Evolutionary conservation across 2,113 vertebrate species (phyloP).

Genomic region (Trinectes maculatus): DNA sequence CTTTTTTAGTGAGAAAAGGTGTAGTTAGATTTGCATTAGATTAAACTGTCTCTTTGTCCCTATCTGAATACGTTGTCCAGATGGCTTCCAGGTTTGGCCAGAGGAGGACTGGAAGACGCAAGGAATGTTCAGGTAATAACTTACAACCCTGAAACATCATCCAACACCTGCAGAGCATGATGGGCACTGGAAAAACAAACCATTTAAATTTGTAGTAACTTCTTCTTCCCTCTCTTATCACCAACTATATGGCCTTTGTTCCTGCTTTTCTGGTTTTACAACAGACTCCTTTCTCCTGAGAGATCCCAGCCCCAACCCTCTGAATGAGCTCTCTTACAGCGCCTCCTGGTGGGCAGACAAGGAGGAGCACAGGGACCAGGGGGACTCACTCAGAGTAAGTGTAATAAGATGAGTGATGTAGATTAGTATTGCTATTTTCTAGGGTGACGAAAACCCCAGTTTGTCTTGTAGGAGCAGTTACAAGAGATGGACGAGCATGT

Average conservation of each 20-base stretch:
- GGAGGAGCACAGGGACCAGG: constrained; percentile 33
- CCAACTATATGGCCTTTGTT: neutral
- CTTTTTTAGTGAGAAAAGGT: neutral
- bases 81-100: constrained; percentile 57
- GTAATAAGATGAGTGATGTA: neutral
- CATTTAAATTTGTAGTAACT: neutral
- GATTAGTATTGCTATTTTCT: neutral
- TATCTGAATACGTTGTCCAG: neutral
- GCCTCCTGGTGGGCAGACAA: constrained; percentile 44
- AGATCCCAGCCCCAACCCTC: constrained; percentile 22
- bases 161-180: neutral
- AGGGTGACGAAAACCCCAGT: neutral
- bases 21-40: neutral
- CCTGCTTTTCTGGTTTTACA: neutral
- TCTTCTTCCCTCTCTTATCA: neutral
- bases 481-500: constrained; percentile 70
- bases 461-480: constrained; percentile 69
- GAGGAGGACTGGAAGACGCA: constrained; percentile 1
- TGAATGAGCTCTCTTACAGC: neutral
- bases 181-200: neutral
- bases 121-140: constrained; percentile 50
- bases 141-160: neutral
- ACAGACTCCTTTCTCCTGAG: constrained; percentile 15
- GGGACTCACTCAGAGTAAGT: constrained; percentile 59
- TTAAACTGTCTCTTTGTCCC: neutral